Evolutionary conservation across 1,140 invertebrate species (phyloP), one percentile per base, ranked within the genome.

Genomic region (Drosophila watanabei): DNA sequence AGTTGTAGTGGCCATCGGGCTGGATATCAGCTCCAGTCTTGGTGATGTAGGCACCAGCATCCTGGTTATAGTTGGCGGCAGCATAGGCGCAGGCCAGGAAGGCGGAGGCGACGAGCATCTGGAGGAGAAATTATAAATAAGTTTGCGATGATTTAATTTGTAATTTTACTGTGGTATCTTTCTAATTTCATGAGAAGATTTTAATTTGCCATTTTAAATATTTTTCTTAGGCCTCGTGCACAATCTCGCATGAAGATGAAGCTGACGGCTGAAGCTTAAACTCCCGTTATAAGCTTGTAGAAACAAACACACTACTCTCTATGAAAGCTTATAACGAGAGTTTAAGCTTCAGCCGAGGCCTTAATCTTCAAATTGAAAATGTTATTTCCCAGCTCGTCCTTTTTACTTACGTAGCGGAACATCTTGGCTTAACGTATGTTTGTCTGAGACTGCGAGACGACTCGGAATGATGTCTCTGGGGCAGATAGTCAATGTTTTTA

Each of bases 1-100:
- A 87, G 2, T 59, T 41, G 66, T 92, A 93, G 75, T 94, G 95
- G 60, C 94, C 95, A 70, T 95, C 94, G 39, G 94, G 94, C 69
- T 93, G 92, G 64, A 95, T 93, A 69, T 95, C 94, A 20, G 93
- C 92, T 41, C 89, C 92, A 62, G 94, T 94, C n/a, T 52, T 75
- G 20, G 75, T 49, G 30, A 76, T 62, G 13, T 73, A 69, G 45
- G 80, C 83, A 16, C 48, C 24, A 9, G 43, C 49, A 51, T 85
- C 88, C 64, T 20, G 75, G 56, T 33, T 51, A 49, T 61, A 61
- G 37, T 48, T 28, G 24, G 72, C 13, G 4, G 58, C 82, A 32
- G 70, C 81, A 9, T 18, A 71, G 20, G 77, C 69, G 77, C 80
- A 91, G 73, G 88, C 87, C 76, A 91, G 32, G 20, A 89, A 49